Conservation (phyloP, 2,113 vertebrate genomes). For the Alouatta palliata region DNA sequence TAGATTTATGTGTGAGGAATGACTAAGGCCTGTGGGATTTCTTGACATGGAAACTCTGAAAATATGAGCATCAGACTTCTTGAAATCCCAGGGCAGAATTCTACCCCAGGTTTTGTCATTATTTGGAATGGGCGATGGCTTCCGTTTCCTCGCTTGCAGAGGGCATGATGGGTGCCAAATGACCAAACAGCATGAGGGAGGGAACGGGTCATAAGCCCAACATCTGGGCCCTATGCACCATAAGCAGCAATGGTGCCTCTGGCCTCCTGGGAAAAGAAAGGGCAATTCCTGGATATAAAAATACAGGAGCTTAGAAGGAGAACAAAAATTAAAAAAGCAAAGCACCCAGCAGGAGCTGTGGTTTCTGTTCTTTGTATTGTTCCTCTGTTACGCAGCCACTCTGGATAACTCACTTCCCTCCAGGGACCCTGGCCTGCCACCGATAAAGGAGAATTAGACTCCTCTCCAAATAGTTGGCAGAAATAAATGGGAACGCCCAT, state of each 20-base stretch:
- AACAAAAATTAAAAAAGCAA: neutral
- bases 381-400: neutral
- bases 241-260: neutral
- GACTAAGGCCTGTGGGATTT: conserved; percentile 71
- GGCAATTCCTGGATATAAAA: neutral
- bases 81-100: neutral
- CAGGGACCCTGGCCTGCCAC: neutral
- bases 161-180: neutral
- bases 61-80: conserved; percentile 65
- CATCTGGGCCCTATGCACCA: neutral
- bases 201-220: neutral
- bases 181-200: neutral
- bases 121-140: neutral
- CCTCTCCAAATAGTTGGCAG: neutral
- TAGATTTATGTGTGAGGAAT: conserved; percentile 60
- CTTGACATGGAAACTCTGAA: conserved; percentile 59
- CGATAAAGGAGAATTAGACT: neutral
- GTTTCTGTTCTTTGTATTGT: neutral
- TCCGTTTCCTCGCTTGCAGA: neutral
- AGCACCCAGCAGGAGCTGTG: neutral
- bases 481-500: neutral
- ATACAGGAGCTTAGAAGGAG: conserved; percentile 4
- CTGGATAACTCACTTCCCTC: neutral
- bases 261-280: neutral
- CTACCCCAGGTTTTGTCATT: neutral